A percentile compares a stretch with the other conserved stretches of the same genome.
phyloP scores from a whole-genome alignment of 1,140 invertebrate species.

The Drosophila orosa region DNA sequence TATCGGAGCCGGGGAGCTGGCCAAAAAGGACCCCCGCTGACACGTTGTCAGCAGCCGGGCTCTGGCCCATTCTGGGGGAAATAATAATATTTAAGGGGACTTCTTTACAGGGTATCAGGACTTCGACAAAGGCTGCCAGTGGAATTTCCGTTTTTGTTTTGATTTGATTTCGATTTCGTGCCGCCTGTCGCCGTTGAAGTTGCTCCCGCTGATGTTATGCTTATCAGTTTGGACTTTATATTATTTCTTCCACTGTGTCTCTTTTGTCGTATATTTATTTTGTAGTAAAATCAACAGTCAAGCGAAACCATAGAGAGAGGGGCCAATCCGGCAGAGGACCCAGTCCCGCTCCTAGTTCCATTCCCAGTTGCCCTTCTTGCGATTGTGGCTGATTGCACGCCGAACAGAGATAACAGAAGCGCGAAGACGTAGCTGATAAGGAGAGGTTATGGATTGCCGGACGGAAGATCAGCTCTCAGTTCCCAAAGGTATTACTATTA shows the following conservation, averaged over 20 bases:
- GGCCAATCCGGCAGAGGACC: slow-evolving; percentile 1
- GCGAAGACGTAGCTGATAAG: slow-evolving; percentile 28
- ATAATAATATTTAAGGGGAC: slow-evolving; percentile 1
- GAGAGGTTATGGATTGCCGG: slow-evolving; percentile 12
- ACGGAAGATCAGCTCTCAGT: slow-evolving; percentile 9
- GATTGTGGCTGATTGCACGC: slow-evolving; percentile 37
- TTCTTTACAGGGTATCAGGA: slow-evolving; percentile 7
- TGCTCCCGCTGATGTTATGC: slow-evolving; percentile 45
- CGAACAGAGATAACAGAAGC: slow-evolving; percentile 11
- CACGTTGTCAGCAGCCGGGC: slow-evolving; percentile 25
- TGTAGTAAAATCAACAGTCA: slow-evolving; percentile 72
- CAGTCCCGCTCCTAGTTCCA: background rate
- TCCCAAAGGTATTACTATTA: background rate
- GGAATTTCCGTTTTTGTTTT: slow-evolving; percentile 48
- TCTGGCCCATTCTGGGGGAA: background rate
- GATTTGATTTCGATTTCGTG: slow-evolving; percentile 68
- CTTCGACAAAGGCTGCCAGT: background rate
- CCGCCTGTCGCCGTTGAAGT: slow-evolving; percentile 25
- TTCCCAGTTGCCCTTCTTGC: slow-evolving; percentile 33
- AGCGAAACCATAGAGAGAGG: slow-evolving; percentile 20
- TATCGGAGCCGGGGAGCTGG: slow-evolving; percentile 41
- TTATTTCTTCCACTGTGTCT: slow-evolving; percentile 66
- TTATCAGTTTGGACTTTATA: slow-evolving; percentile 80
- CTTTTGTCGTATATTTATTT: slow-evolving; percentile 61
- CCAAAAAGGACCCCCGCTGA: slow-evolving; percentile 41